Conservation (phyloP, 2,888 invertebrate genomes). For the Ommatoiulus sabulosus region DNA sequence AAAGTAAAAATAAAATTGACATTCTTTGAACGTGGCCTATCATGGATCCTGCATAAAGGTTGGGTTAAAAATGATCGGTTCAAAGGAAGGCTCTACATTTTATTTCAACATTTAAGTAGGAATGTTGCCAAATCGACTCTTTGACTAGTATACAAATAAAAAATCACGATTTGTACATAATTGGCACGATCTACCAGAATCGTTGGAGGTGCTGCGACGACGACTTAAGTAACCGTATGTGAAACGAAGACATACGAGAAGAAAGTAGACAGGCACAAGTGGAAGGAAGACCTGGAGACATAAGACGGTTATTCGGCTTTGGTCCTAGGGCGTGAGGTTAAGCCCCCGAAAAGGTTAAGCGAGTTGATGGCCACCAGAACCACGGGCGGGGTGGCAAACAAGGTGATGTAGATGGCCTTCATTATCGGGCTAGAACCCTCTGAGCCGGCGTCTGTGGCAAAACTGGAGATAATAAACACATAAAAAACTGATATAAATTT, state of each 20-base stretch:
- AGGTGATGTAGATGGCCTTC: constrained; percentile 16
- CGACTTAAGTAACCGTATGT: too few species aligned
- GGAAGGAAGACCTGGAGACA: too few species aligned
- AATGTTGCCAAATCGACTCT: background rate
- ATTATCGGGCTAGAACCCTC: background rate
- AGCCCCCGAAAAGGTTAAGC: background rate
- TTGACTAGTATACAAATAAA: background rate
- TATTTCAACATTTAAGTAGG: background rate
- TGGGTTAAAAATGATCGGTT: too few species aligned
- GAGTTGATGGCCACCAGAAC: constrained; percentile 21
- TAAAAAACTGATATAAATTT: too few species aligned
- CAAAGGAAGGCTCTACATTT: too few species aligned
- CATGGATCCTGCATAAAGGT: too few species aligned
- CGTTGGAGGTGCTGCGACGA: background rate
- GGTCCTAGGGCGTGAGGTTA: background rate
- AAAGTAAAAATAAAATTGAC: too few species aligned
- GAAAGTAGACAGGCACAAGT: too few species aligned
- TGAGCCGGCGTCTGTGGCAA: background rate
- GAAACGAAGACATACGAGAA: too few species aligned
- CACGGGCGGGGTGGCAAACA: background rate
- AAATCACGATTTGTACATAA: background rate
- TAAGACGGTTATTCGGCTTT: background rate
- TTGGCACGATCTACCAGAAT: background rate
- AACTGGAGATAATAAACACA: constrained; percentile 39
- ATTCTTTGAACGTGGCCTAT: too few species aligned